A percentile compares a stretch with the other conserved stretches of the same genome.
phyloP scores from a whole-genome alignment of 2,113 vertebrate genomes.

The Rhinichthys klamathensis region DNA sequence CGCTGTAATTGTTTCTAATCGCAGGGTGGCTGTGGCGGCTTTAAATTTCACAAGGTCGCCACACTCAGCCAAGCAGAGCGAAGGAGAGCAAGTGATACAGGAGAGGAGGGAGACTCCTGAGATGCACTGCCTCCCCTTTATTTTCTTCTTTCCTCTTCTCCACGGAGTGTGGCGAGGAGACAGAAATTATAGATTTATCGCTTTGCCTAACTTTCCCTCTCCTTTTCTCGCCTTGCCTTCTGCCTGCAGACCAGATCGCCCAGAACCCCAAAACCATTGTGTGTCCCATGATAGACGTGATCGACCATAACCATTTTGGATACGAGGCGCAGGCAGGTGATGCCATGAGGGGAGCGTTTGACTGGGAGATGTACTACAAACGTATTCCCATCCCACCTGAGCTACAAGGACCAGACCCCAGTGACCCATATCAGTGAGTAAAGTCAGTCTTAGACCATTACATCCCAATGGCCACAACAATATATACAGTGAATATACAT shows the following conservation, averaged over 20 bases:
- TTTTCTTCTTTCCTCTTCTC: neutral
- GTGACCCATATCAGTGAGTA: slow-evolving; percentile 91
- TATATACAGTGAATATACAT: too few species aligned
- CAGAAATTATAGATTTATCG: neutral
- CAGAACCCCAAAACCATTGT: slow-evolving; percentile 90
- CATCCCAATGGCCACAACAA: neutral
- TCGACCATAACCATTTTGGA: slow-evolving; percentile 93
- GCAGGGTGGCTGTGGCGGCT: slow-evolving; percentile 68
- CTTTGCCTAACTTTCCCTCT: slow-evolving; percentile 1
- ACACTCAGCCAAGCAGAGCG: slow-evolving; percentile 51
- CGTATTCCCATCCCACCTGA: slow-evolving; percentile 89
- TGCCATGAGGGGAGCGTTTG: slow-evolving; percentile 90
- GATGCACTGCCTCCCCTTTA: neutral
- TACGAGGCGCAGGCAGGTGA: slow-evolving; percentile 91
- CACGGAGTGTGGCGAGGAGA: neutral
- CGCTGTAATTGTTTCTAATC: slow-evolving; percentile 79
- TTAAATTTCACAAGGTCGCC: slow-evolving; percentile 56
- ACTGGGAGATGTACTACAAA: slow-evolving; percentile 97
- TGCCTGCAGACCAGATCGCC: slow-evolving; percentile 85
- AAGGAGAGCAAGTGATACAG: slow-evolving; percentile 57
- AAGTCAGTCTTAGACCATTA: neutral
- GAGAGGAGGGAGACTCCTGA: slow-evolving; percentile 52
- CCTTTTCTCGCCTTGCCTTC: slow-evolving; percentile 1
- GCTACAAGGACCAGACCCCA: slow-evolving; percentile 85
- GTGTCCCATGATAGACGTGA: slow-evolving; percentile 93